A percentile compares a stretch with the other conserved stretches of the same genome.
These are phyloP conservation scores for Lethrus apterus DNA, from an alignment of 1,140 invertebrate species.

Conservation along the genomic window DNA sequence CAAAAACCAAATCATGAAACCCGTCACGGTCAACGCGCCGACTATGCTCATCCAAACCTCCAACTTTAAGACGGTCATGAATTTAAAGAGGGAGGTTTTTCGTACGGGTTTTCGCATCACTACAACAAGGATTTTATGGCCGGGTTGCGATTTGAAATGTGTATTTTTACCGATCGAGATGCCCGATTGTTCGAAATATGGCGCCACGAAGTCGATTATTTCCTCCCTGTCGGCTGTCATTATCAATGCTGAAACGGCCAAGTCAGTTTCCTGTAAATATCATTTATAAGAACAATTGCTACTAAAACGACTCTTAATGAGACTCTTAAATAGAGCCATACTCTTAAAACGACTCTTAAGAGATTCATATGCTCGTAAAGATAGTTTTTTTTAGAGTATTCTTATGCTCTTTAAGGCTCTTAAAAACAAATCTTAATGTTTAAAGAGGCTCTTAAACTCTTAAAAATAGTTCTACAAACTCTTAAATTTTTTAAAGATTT, in stretches of 20 bases:
- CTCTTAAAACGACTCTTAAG: no score
- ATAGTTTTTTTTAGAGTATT: no score
- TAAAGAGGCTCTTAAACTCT: no score
- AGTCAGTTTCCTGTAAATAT: constrained; percentile 69
- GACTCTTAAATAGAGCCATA: no score
- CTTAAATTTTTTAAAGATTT: no score
- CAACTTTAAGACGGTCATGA: constrained; percentile 80
- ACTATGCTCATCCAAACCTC: constrained; percentile 88
- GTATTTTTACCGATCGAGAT: constrained; percentile 65
- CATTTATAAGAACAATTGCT: no score
- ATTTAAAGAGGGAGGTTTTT: constrained; percentile 82
- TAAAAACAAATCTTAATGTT: no score
- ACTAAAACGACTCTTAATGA: no score
- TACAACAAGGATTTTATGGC: constrained; percentile 42
- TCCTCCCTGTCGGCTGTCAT: constrained; percentile 92
- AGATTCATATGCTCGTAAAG: no score
- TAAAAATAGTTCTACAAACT: no score
- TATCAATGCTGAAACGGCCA: constrained; percentile 75
- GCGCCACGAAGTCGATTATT: constrained; percentile 86
- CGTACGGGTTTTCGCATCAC: constrained; percentile 77
- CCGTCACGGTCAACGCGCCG: constrained; percentile 72
- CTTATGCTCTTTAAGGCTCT: no score
- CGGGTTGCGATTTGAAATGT: no score
- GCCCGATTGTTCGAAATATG: constrained; percentile 84
- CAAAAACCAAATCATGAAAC: constrained; percentile 79